phyloP scores from a whole-genome alignment of 2,888 invertebrate genomes.

The Masnerella sp. region DNA sequence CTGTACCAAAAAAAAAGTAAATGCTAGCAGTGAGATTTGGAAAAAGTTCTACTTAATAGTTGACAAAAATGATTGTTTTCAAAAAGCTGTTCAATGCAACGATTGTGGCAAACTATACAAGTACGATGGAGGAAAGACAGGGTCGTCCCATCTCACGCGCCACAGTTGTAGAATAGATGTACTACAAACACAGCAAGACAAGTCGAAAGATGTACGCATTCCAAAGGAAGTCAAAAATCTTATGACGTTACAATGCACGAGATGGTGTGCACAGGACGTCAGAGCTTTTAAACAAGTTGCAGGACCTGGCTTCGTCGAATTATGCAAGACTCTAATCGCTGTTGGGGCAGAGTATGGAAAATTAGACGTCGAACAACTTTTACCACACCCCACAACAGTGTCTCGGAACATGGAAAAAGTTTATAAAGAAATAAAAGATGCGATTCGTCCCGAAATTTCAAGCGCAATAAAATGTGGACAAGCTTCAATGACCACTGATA shows the following conservation, averaged over 20 bases:
- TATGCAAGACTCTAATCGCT: constrained; percentile 2
- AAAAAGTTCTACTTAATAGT: constrained; percentile 3
- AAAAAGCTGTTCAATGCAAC: constrained; percentile 14
- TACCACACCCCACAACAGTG: neutral
- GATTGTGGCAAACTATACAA: too few relatives aligned
- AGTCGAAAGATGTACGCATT: neutral
- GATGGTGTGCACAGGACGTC: constrained; percentile 4
- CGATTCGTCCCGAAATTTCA: neutral
- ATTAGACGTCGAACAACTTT: neutral
- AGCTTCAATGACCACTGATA: constrained; percentile 12
- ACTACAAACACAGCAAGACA: neutral
- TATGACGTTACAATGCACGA: neutral
- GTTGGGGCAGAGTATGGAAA: constrained; percentile 13
- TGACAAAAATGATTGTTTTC: constrained; percentile 1
- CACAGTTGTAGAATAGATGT: constrained; percentile 8
- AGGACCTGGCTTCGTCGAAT: neutral
- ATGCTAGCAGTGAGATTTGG: constrained; percentile 4
- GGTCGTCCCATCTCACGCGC: neutral
- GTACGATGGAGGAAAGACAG: constrained; percentile 2
- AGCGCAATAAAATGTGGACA: neutral
- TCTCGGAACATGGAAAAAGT: neutral
- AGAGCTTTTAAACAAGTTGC: neutral
- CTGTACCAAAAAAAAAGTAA: neutral
- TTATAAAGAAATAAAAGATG: neutral
- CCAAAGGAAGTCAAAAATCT: constrained; percentile 13